Evolutionary conservation across 1,140 invertebrate genomes (phyloP), one percentile per base, ranked within the genome.

Genomic region (Augochlora pura): DNA sequence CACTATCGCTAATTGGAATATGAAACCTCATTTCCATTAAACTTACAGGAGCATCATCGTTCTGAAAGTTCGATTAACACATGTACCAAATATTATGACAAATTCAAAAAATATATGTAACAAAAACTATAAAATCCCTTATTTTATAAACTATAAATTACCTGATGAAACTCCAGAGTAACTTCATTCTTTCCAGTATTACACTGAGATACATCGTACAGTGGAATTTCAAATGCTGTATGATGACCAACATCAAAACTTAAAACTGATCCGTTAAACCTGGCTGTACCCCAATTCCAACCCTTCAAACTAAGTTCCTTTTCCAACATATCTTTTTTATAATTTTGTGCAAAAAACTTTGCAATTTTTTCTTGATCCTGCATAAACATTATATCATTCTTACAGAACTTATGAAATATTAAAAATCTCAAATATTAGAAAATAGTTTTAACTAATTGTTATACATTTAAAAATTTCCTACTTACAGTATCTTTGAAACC

Each of bases 151-250:
- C 23, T 57, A 67, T 49, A 65, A 68, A 57, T 23, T 93, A 96
- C 96, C 93, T 98, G 97, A 95, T 99, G 99, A 91, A 99, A 99
- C 92, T 99, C 99, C 42, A 99, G 91, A 12, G 98, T 99, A 1
- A 99, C 98, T 95, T 99, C 99, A 94, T 99, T 99, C 91, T 99
- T 99, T 25, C 97, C 97, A n/a, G 97, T 97, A 6, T 96, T 98
- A 89, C 98, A 99, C 86, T 99, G 98, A 2, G 98, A 99, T 0
- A 99, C 99, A 94, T 99, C 96, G 76, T 96, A 96, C 4, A 99
- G 90, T 0, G 99, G 99, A 87, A 99, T 96, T 94, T 99, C 99
- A 94, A 99, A 99, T 0, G 97, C 97, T 27, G 97, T 96, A 75
- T 96, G 95, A 71, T 96, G 96, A 21, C 98, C 97, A 62, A 99